Evolutionary conservation across 2,113 vertebrate genomes (phyloP).

Genomic region (Zosterops japonicus): DNA sequence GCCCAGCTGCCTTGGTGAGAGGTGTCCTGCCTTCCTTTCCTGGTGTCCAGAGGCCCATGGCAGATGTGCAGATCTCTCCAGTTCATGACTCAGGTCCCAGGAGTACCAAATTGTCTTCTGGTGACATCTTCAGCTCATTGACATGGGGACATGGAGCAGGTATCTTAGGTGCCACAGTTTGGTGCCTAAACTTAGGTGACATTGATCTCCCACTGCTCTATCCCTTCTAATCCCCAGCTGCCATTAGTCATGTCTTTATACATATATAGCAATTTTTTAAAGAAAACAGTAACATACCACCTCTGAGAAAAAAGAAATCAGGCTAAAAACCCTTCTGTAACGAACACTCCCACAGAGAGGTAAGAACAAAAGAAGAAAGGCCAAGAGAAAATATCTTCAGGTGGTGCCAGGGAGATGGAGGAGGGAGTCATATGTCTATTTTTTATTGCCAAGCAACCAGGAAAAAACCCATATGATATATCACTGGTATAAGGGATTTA

Average conservation of each 20-base stretch:
- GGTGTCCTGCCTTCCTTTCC: not conserved
- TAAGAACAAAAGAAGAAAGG: slow-evolving; percentile 56
- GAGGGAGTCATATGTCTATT: slow-evolving; percentile 15
- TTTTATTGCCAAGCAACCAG: slow-evolving; percentile 57
- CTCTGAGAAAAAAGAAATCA: not conserved
- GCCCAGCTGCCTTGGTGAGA: not conserved
- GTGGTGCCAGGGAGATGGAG: slow-evolving; percentile 8
- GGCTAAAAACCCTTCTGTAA: slow-evolving; percentile 9
- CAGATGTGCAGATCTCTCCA: not conserved
- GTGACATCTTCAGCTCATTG: not conserved
- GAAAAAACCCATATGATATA: not conserved
- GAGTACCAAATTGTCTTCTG: not conserved
- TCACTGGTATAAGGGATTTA: not conserved
- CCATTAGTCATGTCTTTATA: not conserved
- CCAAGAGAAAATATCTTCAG: slow-evolving; percentile 35
- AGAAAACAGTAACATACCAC: not conserved
- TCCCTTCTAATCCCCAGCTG: not conserved
- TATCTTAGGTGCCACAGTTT: not conserved
- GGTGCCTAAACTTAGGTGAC: not conserved
- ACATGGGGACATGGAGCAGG: not conserved
- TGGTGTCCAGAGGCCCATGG: not conserved
- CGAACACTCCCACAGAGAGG: slow-evolving; percentile 28
- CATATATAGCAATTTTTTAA: not conserved
- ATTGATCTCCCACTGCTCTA: not conserved
- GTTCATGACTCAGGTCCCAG: not conserved